Conservation (phyloP, 23 tunicate genomes). For the Diplosoma virens region DNA sequence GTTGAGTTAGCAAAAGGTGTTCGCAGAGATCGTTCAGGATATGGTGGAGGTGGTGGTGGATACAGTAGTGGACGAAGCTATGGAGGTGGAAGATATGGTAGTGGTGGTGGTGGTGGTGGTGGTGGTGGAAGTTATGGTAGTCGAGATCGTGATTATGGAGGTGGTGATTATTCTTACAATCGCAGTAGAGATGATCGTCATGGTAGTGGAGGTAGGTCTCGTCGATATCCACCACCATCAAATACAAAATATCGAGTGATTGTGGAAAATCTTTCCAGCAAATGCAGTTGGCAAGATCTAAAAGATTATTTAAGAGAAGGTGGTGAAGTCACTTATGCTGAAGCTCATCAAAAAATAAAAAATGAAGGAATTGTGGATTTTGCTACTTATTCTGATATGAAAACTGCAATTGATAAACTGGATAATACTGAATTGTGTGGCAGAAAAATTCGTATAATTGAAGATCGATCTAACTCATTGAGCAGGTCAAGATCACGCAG, state of each 20-base stretch:
- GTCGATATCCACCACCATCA: constrained; percentile 56
- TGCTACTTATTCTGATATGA: constrained; percentile 59
- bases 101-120: constrained; percentile 35
- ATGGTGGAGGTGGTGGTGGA: constrained; percentile 46
- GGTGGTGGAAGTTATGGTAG: constrained; percentile 55
- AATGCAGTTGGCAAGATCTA: constrained; percentile 85
- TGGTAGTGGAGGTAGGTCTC: constrained; percentile 35
- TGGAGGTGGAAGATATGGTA: constrained; percentile 40
- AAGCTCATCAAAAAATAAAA: constrained; percentile 56
- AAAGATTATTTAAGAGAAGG: constrained; percentile 66
- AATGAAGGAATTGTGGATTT: constrained; percentile 65
- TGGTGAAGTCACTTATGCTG: constrained; percentile 77
- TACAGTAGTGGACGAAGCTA: constrained; percentile 27
- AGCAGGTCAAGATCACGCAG: constrained; percentile 55
- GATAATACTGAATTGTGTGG: constrained; percentile 80
- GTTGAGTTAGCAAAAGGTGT: constrained; percentile 89
- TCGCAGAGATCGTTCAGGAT: constrained; percentile 54
- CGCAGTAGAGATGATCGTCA: constrained; percentile 33
- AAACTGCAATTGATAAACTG: constrained; percentile 55
- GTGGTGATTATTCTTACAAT: constrained; percentile 32
- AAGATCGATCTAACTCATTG: constrained; percentile 47
- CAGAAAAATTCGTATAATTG: constrained; percentile 51
- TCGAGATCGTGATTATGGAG: constrained; percentile 33
- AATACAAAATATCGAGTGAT: constrained; percentile 58
- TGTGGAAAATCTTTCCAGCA: constrained; percentile 63